These are phyloP conservation scores for Eidolon helvum DNA, from an alignment of 2,113 vertebrate genomes.

Conservation along the genomic window DNA sequence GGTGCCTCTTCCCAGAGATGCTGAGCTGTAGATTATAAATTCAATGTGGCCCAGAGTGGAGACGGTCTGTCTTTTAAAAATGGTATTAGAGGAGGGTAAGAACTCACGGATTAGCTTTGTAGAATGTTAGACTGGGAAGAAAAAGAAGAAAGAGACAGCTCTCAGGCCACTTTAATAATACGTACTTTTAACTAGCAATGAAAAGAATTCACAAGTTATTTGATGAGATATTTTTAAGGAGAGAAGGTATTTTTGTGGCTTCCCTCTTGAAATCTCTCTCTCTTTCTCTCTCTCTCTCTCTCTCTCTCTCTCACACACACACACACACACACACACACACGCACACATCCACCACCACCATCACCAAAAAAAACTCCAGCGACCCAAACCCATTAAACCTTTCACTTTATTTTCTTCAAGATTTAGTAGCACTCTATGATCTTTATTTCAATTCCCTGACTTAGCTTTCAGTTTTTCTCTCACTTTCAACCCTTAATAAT, in stretches of 20 bases:
- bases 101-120: constrained; percentile 24
- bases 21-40: not conserved
- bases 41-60: not conserved
- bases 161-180: not conserved
- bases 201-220: constrained; percentile 52
- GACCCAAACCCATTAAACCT: not conserved
- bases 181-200: constrained; percentile 11
- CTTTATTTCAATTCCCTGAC: not conserved
- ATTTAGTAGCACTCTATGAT: not conserved
- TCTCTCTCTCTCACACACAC: no score
- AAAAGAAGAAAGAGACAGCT: constrained; percentile 4
- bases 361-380: not conserved
- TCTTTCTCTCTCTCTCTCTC: no score
- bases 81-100: not conserved
- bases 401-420: constrained; percentile 20
- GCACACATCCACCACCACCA: no score
- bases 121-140: constrained; percentile 43
- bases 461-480: constrained; percentile 2
- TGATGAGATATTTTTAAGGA: constrained; percentile 49
- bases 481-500: not conserved
- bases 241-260: constrained; percentile 35
- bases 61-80: not conserved
- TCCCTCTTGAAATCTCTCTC: constrained; percentile 35
- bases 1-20: not conserved
- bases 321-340: no score